Conservation (phyloP, 1,140 invertebrate species). For the Aphelinus atriplicis region DNA sequence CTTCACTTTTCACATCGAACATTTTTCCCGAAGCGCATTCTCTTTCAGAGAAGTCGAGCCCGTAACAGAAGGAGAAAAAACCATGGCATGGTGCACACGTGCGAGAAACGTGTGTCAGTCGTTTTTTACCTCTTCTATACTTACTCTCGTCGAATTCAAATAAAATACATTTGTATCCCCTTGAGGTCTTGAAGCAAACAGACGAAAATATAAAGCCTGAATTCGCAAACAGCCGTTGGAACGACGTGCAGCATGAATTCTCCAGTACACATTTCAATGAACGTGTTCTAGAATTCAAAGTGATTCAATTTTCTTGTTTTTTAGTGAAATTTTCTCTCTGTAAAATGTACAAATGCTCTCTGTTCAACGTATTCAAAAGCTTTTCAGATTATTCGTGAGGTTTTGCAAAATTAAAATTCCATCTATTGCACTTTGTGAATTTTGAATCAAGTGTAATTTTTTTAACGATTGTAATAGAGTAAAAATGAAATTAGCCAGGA, state of each 20-base stretch:
- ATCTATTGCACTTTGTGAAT: no score
- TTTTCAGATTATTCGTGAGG: no score
- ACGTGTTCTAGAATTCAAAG: no score
- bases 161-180: background rate
- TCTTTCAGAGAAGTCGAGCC: background rate
- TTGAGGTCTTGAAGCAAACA: background rate
- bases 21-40: conserved; percentile 1
- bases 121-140: conserved; percentile 21
- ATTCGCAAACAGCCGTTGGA: background rate
- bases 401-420: no score
- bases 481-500: no score
- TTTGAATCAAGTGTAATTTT: no score
- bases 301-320: no score
- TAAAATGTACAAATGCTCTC: no score
- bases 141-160: conserved; percentile 16
- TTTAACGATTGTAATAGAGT: no score
- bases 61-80: background rate
- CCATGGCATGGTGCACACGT: conserved; percentile 8
- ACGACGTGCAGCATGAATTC: background rate
- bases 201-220: background rate
- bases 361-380: no score
- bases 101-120: conserved; percentile 23
- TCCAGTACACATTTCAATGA: background rate
- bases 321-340: no score
- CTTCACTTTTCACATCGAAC: conserved; percentile 16